Evolutionary conservation across 2,797 vertebrate species (phyloP), one percentile per base, ranked within the genome.

Genomic region (Eutrigla gurnardus): DNA sequence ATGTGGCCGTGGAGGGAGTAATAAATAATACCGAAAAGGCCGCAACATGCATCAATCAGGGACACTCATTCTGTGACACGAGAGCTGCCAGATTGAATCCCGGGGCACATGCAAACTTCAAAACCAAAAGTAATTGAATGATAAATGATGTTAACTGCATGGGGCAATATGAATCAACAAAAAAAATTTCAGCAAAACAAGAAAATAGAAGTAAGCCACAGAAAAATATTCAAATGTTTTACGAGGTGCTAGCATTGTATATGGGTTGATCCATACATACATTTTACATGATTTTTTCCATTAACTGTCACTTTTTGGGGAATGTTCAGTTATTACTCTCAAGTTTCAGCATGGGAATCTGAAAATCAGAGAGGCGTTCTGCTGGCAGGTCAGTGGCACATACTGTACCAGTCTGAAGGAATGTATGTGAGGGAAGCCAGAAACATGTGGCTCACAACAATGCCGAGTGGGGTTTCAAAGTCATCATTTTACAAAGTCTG

Each of bases 361-460:
- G 32, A 60, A 52, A 53, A 59, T 66, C 9, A 52, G n/a, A 71
- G 18, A 33, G 18, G 25, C n/a, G 13, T 8, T 62, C 6, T 42
- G 73, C 46, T 70, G 59, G 37, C 55, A 54, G 73, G 54, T 74
- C 82, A 64, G 62, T 66, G 42, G 63, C 59, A 45, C 66, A 69
- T 65, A 80, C 84, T 25, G 25, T 25, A 25, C 25, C 78, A 81
- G 43, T 33, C 63, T 46, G 54, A 9, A 81, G 64, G 78, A 83
- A 85, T 81, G 83, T 33, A 18, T 53, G 59, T 14, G 75, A 68
- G 33, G n/a, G 62, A 40, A 60, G 79, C 83, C 78, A 86, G n/a
- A 83, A 80, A 76, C 81, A 82, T 72, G 77, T 43, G 70, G 80
- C 55, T 75, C 69, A 17, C 71, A 78, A 66, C 75, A 64, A 70